phyloP scores from a whole-genome alignment of 1,140 invertebrate species.

The Venturia canescens region DNA sequence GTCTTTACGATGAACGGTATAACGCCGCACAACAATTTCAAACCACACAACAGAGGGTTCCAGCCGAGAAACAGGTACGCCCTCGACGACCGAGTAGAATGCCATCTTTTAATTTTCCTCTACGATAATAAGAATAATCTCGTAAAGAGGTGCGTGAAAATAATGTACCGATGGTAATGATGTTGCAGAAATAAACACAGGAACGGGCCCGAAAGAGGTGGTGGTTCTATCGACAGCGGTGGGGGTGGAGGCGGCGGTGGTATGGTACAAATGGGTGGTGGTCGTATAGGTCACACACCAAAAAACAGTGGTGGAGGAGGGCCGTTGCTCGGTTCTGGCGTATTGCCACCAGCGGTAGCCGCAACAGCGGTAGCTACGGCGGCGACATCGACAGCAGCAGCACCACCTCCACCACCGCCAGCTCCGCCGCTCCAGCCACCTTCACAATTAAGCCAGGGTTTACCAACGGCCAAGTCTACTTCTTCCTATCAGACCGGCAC shows the following conservation, averaged over 20 bases:
- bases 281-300: slow-evolving; percentile 63
- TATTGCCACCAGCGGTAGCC: slow-evolving; percentile 9
- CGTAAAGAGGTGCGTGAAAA: too few relatives aligned
- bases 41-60: slow-evolving; percentile 75
- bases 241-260: slow-evolving; percentile 56
- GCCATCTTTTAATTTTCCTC: slow-evolving; percentile 31
- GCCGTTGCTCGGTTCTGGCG: neutral
- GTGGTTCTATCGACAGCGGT: slow-evolving; percentile 52
- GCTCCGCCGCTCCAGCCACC: neutral
- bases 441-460: slow-evolving; percentile 65
- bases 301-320: slow-evolving; percentile 60
- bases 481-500: slow-evolving; percentile 72
- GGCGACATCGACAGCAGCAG: too few relatives aligned
- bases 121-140: neutral
- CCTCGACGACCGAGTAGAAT: neutral
- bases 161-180: neutral
- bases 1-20: slow-evolving; percentile 87
- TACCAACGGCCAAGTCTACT: slow-evolving; percentile 69
- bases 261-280: slow-evolving; percentile 70
- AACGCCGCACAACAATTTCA: slow-evolving; percentile 82
- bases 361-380: slow-evolving; percentile 23
- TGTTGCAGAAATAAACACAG: slow-evolving; percentile 71
- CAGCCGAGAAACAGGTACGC: slow-evolving; percentile 71
- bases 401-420: too few relatives aligned
- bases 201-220: slow-evolving; percentile 69